Percentiles rank a stretch among this genome's conserved stretches.
These are phyloP conservation scores for Pseudopodoces humilis DNA, from an alignment of 2,113 vertebrate genomes.

Conservation along the genomic window DNA sequence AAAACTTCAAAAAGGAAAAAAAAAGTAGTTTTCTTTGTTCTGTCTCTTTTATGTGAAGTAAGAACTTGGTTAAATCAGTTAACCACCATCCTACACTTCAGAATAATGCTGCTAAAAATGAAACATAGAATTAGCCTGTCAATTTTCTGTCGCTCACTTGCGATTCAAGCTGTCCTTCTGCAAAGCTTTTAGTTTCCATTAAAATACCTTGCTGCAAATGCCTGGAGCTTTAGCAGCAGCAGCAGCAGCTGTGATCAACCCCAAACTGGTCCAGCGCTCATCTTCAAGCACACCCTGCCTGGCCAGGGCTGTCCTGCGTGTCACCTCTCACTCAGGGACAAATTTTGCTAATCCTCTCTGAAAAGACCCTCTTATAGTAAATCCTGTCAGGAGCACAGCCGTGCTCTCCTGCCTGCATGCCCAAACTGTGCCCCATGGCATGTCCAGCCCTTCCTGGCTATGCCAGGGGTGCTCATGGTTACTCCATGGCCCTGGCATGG, in stretches of 20 bases:
- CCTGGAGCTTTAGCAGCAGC: not conserved
- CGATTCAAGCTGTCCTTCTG: slow-evolving; percentile 20
- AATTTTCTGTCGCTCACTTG: slow-evolving; percentile 30
- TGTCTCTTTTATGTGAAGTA: not conserved
- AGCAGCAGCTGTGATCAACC: not conserved
- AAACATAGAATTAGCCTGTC: slow-evolving; percentile 61
- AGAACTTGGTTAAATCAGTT: slow-evolving; percentile 43
- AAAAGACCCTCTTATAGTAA: not conserved
- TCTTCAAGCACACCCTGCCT: not conserved
- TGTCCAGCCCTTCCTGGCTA: not conserved
- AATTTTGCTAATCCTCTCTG: not conserved
- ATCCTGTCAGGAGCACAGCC: not conserved
- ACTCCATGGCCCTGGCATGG: not conserved
- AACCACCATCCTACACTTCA: slow-evolving; percentile 52
- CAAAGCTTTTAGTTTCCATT: slow-evolving; percentile 41
- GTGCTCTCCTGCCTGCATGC: not conserved
- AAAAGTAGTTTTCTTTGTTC: slow-evolving; percentile 29
- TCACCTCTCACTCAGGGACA: not conserved
- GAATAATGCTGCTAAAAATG: slow-evolving; percentile 67
- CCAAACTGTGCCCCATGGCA: not conserved
- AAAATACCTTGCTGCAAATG: not conserved
- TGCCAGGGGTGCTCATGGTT: not conserved
- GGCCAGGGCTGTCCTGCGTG: not conserved
- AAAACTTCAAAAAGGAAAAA: not conserved
- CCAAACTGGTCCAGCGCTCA: not conserved